These are phyloP conservation scores for Periplaneta americana DNA, from an alignment of 1,140 invertebrate species.

Conservation along the genomic window DNA sequence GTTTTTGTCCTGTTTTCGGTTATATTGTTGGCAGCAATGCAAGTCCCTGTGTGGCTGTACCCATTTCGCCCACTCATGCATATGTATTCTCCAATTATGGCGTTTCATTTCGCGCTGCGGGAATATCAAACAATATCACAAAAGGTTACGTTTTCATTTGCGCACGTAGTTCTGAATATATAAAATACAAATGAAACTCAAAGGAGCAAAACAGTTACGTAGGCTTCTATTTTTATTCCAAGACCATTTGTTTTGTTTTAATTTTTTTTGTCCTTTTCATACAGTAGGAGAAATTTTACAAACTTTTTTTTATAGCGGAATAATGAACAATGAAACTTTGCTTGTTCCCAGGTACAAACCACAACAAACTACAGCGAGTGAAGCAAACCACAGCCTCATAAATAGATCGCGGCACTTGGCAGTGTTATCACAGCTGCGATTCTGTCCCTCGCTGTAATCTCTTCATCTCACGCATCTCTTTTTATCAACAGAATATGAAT, in stretches of 20 bases:
- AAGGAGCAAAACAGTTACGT: neutral
- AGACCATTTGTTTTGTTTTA: neutral
- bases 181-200: neutral
- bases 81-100: neutral
- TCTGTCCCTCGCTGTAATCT: too few relatives aligned
- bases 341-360: too few relatives aligned
- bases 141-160: neutral
- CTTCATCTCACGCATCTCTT: too few relatives aligned
- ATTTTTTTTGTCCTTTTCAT: neutral
- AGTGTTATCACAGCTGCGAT: too few relatives aligned
- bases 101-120: neutral
- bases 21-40: neutral
- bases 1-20: neutral
- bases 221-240: neutral
- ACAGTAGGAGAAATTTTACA: neutral
- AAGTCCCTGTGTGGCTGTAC: neutral
- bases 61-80: neutral
- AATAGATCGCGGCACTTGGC: too few relatives aligned
- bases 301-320: neutral
- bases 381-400: too few relatives aligned
- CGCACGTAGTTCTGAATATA: neutral
- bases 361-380: too few relatives aligned
- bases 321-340: too few relatives aligned
- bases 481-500: too few relatives aligned
- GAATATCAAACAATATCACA: neutral